These are phyloP conservation scores for Zoroaster sp. DNA, from an alignment of 53 echinoderm and acorn worm species.

Conservation along the genomic window DNA sequence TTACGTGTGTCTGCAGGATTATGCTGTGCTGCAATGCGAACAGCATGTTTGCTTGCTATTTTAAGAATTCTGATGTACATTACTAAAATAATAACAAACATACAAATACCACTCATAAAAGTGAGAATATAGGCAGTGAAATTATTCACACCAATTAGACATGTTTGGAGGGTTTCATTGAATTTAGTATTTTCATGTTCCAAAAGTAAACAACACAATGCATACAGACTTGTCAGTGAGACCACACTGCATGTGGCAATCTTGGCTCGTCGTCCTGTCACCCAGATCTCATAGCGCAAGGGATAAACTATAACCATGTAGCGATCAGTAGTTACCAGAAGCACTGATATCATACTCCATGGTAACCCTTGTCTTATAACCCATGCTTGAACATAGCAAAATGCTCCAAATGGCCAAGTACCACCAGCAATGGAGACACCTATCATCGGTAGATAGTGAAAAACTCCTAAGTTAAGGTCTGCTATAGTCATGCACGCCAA, in stretches of 20 bases:
- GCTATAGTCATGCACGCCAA: not conserved
- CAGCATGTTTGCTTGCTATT: not conserved
- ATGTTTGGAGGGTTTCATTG: not conserved
- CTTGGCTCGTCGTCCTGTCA: not conserved
- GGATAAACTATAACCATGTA: slow-evolving; percentile 7
- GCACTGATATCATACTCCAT: not conserved
- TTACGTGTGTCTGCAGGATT: not conserved
- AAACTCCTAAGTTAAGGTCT: slow-evolving; percentile 24
- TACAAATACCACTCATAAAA: not conserved
- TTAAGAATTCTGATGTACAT: slow-evolving; percentile 25
- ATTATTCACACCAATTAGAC: not conserved
- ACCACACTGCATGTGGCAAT: not conserved
- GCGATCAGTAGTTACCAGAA: slow-evolving; percentile 5
- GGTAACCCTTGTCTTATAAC: not conserved
- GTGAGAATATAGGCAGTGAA: not conserved
- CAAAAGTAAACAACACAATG: not conserved
- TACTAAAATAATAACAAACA: not conserved
- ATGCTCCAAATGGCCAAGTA: slow-evolving; percentile 5
- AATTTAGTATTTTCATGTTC: not conserved
- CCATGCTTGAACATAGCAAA: slow-evolving; percentile 12
- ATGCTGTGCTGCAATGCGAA: not conserved
- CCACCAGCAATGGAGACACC: not conserved
- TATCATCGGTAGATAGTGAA: not conserved
- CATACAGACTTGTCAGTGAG: not conserved
- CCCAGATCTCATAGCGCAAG: not conserved